These are phyloP conservation scores for Linyphia triangularis DNA, from an alignment of 2,888 invertebrate genomes.

Conservation along the genomic window DNA sequence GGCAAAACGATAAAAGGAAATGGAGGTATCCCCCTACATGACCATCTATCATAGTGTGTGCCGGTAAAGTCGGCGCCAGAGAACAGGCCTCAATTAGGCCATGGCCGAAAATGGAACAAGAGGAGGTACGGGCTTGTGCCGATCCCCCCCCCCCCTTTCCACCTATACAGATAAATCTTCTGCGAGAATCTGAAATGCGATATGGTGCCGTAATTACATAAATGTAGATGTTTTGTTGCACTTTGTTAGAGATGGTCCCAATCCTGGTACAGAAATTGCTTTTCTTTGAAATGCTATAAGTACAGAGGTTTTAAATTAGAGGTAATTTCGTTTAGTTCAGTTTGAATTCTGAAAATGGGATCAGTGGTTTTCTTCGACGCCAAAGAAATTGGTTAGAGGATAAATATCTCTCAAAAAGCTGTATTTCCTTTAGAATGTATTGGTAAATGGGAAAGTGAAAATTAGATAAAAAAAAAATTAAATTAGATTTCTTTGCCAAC, in stretches of 20 bases:
- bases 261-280: background rate
- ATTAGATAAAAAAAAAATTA: too few relatives aligned
- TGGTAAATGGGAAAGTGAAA: too few relatives aligned
- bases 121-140: background rate
- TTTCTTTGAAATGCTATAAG: background rate
- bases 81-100: constrained; percentile 45
- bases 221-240: background rate
- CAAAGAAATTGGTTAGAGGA: background rate
- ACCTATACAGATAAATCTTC: constrained; percentile 27
- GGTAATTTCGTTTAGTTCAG: background rate
- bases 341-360: background rate
- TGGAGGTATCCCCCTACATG: constrained; percentile 6
- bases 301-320: background rate
- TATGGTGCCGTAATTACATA: background rate
- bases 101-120: background rate
- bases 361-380: background rate
- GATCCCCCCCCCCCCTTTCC: background rate
- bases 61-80: constrained; percentile 30
- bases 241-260: background rate
- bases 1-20: constrained; percentile 32
- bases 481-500: too few relatives aligned
- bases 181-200: background rate
- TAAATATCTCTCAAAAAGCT: too few relatives aligned
- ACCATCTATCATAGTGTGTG: constrained; percentile 17
- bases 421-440: too few relatives aligned